Evolutionary conservation across 2,113 vertebrate genomes (phyloP).

Genomic region (Mobula hypostoma): DNA sequence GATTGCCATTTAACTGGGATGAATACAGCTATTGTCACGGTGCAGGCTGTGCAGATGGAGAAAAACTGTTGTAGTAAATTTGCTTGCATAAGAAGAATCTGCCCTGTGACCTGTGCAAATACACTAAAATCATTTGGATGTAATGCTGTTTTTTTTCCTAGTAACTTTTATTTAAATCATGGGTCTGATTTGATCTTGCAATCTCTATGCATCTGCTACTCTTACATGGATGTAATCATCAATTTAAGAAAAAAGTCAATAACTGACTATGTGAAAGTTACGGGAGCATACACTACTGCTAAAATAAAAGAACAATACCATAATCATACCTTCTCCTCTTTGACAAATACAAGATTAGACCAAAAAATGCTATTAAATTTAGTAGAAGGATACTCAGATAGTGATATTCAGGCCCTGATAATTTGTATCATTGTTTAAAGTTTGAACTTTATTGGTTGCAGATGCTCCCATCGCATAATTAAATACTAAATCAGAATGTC

Average conservation of each 20-base stretch:
- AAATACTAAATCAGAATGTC: conserved; percentile 22
- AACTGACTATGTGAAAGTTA: background rate
- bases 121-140: background rate
- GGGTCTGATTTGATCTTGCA: background rate
- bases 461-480: background rate
- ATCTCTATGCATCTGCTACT: background rate
- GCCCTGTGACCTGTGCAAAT: background rate
- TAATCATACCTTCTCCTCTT: background rate
- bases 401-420: background rate
- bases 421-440: background rate
- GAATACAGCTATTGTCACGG: background rate
- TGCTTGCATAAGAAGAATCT: background rate
- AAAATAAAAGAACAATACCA: background rate
- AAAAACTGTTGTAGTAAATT: background rate
- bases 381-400: background rate
- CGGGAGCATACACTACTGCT: background rate
- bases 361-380: background rate
- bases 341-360: background rate
- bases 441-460: background rate
- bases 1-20: background rate
- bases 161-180: background rate
- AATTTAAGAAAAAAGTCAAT: background rate
- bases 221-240: background rate
- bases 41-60: background rate
- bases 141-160: background rate